Evolutionary conservation across 1,140 invertebrate genomes (phyloP), one percentile per base, ranked within the genome.

Genomic region (Lamellibrachia luymesi): DNA sequence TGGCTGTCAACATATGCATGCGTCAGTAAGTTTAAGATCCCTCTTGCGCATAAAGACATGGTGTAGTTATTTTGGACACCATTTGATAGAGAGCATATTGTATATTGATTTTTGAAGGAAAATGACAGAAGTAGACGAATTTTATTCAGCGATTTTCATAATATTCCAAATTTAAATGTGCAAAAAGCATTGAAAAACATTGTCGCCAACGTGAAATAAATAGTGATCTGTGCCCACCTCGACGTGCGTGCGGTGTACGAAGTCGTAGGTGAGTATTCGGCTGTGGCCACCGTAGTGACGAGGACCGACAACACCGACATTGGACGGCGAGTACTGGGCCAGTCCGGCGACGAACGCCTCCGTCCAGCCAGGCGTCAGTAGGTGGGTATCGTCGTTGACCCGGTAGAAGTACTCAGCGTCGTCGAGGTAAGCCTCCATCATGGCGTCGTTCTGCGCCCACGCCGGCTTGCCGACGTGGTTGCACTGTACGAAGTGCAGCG

Each of bases 391-490:
- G 51, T 94, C 93, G 80, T 94, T 94, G 51, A 94, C 92, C 25
- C 93, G 50, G 92, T 94, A 94, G 91, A 52, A 93, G 91, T 93
- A 94, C 13, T 94, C 93, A 27, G 89, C 92, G 50, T 93, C 80
- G 38, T 94, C 93, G 13, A 94, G 91, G 91, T 94, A 93, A 5
- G 93, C 93, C 50, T 94, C 93, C 80, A 93, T 89, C 92, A 93
- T 93, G 92, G 93, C 93, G 50, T 94, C 93, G 89, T 94, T 94
- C 92, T 94, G 93, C 5, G 93, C 93, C 93, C 93, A 94, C 25
- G 92, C 91, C 22, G 93, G 93, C 8, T 80, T 22, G 17, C 90
- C 38, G 13, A 22, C 92, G 91, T 94, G 93, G 51, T 50, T 91
- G 93, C 93, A 94, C 51, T 92, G 93, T 5, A 94, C 91, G 25